These are phyloP conservation scores for Trematocara zebra DNA, from an alignment of 2,113 vertebrate species.

Conservation along the genomic window DNA sequence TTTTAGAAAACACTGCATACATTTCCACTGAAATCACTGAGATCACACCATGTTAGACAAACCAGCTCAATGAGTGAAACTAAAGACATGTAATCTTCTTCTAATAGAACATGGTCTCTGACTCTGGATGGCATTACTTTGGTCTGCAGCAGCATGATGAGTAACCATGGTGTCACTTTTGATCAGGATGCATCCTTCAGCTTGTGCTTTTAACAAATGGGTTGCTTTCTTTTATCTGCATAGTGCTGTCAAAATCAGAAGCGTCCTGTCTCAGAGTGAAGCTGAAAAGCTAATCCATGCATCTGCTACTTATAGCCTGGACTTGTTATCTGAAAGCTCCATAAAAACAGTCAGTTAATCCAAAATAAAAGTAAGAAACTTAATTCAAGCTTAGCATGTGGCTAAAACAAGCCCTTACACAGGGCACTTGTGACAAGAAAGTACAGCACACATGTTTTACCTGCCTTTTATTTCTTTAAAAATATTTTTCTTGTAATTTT, in stretches of 20 bases:
- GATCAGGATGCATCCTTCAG: neutral
- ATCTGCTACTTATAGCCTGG: neutral
- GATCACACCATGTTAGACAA: neutral
- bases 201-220: neutral
- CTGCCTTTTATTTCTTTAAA: neutral
- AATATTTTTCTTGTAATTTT: neutral
- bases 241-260: neutral
- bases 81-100: neutral
- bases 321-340: neutral
- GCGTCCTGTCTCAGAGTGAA: neutral
- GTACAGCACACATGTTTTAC: neutral
- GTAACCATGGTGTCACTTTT: neutral
- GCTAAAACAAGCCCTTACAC: neutral
- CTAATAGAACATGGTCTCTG: neutral
- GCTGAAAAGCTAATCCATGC: neutral
- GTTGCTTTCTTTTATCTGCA: neutral
- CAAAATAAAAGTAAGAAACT: neutral
- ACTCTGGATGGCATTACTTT: neutral
- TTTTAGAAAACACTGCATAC: neutral
- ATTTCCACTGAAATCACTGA: neutral
- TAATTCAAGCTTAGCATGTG: neutral
- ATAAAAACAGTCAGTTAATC: neutral
- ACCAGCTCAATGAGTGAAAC: neutral
- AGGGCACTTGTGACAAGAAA: neutral
- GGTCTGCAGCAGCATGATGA: neutral